These are phyloP conservation scores for Limulus polyphemus DNA, from an alignment of 2,888 invertebrate genomes.

Conservation along the genomic window DNA sequence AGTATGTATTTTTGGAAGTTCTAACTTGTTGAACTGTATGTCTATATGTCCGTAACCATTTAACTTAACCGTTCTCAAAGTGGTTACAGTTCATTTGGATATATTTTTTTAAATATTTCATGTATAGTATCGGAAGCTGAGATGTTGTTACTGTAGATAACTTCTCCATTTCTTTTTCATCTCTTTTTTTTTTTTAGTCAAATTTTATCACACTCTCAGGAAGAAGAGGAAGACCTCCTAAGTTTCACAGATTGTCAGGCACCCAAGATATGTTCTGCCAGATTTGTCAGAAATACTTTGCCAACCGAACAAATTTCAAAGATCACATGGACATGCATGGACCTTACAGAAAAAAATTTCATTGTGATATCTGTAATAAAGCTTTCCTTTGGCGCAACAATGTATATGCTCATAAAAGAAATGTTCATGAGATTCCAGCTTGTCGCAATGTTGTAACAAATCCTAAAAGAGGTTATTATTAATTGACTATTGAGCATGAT, in stretches of 20 bases:
- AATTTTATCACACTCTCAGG: not conserved
- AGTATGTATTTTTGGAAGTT: too few relatives aligned
- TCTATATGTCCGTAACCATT: too few relatives aligned
- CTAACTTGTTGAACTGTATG: too few relatives aligned
- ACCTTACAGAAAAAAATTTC: slow-evolving; percentile 5
- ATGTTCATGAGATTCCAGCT: slow-evolving; percentile 4
- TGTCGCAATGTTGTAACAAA: not conserved
- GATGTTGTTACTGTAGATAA: too few relatives aligned
- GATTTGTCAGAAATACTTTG: slow-evolving; percentile 5
- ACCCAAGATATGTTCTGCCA: slow-evolving; percentile 4
- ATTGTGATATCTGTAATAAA: slow-evolving; percentile 9
- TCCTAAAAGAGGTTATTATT: too few relatives aligned
- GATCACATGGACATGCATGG: slow-evolving; percentile 6
- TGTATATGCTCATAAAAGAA: slow-evolving; percentile 9
- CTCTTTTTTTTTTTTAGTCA: too few relatives aligned
- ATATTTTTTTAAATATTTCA: too few relatives aligned
- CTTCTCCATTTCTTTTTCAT: too few relatives aligned
- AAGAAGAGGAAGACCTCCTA: not conserved
- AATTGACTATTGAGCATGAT: too few relatives aligned
- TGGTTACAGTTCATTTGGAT: too few relatives aligned
- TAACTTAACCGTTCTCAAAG: too few relatives aligned
- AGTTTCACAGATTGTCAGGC: not conserved
- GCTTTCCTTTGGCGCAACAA: slow-evolving; percentile 8
- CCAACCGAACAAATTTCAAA: slow-evolving; percentile 6
- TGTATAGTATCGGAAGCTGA: too few relatives aligned